Base-by-base conservation (phyloP, 1,140 invertebrate species). In the Physella acuta region DNA sequence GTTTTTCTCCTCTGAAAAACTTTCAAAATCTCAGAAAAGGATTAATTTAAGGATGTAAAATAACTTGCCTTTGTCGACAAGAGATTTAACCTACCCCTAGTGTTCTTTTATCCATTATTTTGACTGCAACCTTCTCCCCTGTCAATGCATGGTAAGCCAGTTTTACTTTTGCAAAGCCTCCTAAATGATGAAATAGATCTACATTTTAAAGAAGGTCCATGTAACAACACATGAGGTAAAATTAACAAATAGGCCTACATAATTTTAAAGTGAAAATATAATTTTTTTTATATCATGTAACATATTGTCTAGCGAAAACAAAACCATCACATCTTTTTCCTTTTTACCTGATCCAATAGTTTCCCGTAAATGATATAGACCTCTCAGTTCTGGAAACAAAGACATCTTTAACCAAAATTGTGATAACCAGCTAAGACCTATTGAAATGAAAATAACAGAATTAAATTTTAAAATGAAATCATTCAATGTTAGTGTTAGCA, bases 161-260 rank as follows among this genome's bases (percentile, higher is more conserved):
- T 78, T 92, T 92, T 5, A 94, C 93, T 87, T 92, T 92, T 0
- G 90, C 91, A 84, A 93, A 94, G 33, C 92, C 92, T 67, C 91
- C 87, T 87, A 71, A 64, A 78, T 75, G 34, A 60, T 49, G n/a
- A 64, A 68, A 60, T 37, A 55, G 37, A 37, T 33, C 60, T 28
- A 28, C 33, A 36, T 28, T 33, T 53, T 53, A 68, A 5, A 37
- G 30, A n/a, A 33, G n/a, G n/a, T n/a, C n/a, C n/a, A n/a, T n/a
- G n/a, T n/a, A n/a, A n/a, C n/a, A n/a, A n/a, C n/a, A n/a, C n/a
- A n/a, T n/a, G n/a, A n/a, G n/a, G n/a, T n/a, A n/a, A n/a, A n/a
- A n/a, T n/a, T n/a, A n/a, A n/a, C n/a, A n/a, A n/a, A n/a, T n/a
- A n/a, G n/a, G n/a, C n/a, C n/a, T n/a, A n/a, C n/a, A n/a, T n/a